Evolutionary conservation across 2,888 invertebrate species (phyloP).

Genomic region (Tenthredo amoena): DNA sequence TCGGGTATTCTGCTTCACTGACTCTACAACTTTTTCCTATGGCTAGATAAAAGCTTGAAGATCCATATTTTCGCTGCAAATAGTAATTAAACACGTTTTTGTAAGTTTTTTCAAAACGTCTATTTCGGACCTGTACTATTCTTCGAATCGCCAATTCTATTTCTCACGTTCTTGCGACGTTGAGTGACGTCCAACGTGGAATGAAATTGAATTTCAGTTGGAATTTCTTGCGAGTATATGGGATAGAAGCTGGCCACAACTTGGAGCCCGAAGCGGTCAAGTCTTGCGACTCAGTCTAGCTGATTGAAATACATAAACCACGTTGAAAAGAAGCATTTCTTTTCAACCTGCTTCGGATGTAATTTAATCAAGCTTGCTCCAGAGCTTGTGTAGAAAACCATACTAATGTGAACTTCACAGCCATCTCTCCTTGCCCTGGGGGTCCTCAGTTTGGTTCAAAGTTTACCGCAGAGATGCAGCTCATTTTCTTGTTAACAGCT

Average conservation of each 20-base stretch:
- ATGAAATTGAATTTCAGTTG: constrained; percentile 33
- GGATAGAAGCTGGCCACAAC: neutral
- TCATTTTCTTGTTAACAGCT: no score
- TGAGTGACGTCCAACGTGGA: constrained; percentile 8
- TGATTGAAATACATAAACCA: neutral
- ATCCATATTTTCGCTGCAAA: neutral
- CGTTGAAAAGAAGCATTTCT: neutral
- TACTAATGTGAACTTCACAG: neutral
- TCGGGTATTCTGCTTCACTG: neutral
- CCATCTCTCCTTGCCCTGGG: neutral
- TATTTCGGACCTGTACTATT: neutral
- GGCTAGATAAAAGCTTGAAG: neutral
- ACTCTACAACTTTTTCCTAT: neutral
- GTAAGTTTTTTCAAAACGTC: neutral
- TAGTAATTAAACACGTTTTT: neutral
- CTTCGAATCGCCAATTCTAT: neutral
- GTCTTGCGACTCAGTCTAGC: neutral
- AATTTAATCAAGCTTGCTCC: neutral
- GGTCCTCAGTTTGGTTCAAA: neutral
- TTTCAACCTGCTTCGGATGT: neutral
- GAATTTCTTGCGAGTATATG: constrained; percentile 5
- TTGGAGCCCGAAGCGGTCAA: neutral
- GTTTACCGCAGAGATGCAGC: no score
- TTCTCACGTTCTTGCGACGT: neutral
- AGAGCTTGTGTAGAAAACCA: neutral